Conservation (phyloP, 2,888 invertebrate genomes). For the Eledona agricola region DNA sequence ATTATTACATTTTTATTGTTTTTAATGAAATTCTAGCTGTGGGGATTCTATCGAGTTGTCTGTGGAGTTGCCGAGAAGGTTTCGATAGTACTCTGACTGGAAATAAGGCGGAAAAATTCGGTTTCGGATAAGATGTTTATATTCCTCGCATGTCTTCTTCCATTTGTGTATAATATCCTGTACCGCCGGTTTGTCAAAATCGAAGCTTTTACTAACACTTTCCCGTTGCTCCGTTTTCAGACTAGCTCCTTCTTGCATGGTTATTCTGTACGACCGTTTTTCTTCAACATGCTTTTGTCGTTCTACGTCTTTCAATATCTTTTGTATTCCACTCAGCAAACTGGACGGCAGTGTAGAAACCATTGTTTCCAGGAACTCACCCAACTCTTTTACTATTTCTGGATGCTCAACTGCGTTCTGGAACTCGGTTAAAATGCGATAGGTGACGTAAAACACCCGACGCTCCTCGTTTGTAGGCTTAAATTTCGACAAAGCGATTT, state of each 20-base stretch:
- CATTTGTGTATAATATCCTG: constrained; percentile 42
- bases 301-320: constrained; percentile 1
- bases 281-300: background rate
- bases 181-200: constrained; percentile 6
- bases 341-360: background rate
- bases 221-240: background rate
- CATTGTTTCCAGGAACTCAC: constrained; percentile 7
- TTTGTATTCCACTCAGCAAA: constrained; percentile 5
- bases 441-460: constrained; percentile 14
- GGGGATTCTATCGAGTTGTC: no score
- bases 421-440: constrained; percentile 18
- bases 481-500: constrained; percentile 11
- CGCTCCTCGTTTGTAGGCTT: background rate
- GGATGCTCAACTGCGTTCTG: constrained; percentile 9
- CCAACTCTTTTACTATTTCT: constrained; percentile 4
- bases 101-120: constrained; percentile 45
- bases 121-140: constrained; percentile 37
- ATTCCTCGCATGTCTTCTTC: constrained; percentile 39
- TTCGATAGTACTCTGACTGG: constrained; percentile 40
- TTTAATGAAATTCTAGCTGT: no score
- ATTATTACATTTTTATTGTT: no score
- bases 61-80: background rate
- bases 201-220: constrained; percentile 6
- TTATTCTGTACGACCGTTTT: constrained; percentile 5
- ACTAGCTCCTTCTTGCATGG: constrained; percentile 2